Percentiles rank a stretch among this genome's conserved stretches.
Evolutionary conservation across 2,888 invertebrate genomes (phyloP).

Genomic region (Chloromyia formosa): DNA sequence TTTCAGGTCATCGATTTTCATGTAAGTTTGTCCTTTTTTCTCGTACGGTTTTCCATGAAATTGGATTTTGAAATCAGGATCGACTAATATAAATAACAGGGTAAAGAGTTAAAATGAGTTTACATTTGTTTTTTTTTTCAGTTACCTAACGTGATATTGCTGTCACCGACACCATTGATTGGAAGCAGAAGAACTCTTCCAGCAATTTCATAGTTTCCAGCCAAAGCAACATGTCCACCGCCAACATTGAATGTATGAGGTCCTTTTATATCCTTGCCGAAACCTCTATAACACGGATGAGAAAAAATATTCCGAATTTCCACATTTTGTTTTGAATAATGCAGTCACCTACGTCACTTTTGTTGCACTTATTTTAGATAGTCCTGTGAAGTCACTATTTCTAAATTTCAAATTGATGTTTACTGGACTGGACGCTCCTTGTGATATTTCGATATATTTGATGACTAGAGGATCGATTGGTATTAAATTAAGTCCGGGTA

Average conservation of each 20-base stretch:
- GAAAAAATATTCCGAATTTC: too few species aligned
- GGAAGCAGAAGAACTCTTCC: slow-evolving; percentile 62
- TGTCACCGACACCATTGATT: slow-evolving; percentile 58
- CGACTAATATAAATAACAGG: slow-evolving; percentile 5
- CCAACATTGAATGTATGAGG: slow-evolving; percentile 53
- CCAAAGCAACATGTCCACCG: slow-evolving; percentile 46
- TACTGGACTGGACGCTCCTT: slow-evolving; percentile 59
- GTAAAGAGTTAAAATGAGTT: too few species aligned
- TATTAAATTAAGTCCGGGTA: slow-evolving; percentile 48
- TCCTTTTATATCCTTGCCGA: slow-evolving; percentile 53
- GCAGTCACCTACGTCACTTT: slow-evolving; percentile 54
- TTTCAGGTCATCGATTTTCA: slow-evolving; percentile 30
- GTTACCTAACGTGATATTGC: slow-evolving; percentile 53
- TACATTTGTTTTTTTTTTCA: too few species aligned
- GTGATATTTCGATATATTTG: slow-evolving; percentile 55
- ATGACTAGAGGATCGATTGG: slow-evolving; percentile 55
- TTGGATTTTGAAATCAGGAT: slow-evolving; percentile 15
- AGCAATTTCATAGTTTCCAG: slow-evolving; percentile 58
- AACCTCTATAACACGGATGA: slow-evolving; percentile 54
- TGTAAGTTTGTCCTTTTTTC: slow-evolving; percentile 34
- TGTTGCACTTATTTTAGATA: slow-evolving; percentile 50
- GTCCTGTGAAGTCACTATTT: slow-evolving; percentile 55
- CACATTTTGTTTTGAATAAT: neutral
- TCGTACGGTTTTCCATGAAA: slow-evolving; percentile 32
- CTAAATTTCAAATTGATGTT: slow-evolving; percentile 58